A percentile compares a stretch with the other conserved stretches of the same genome.
These are phyloP conservation scores for Hippoglossus hippoglossus DNA, from an alignment of 2,797 vertebrate species.

Conservation along the genomic window DNA sequence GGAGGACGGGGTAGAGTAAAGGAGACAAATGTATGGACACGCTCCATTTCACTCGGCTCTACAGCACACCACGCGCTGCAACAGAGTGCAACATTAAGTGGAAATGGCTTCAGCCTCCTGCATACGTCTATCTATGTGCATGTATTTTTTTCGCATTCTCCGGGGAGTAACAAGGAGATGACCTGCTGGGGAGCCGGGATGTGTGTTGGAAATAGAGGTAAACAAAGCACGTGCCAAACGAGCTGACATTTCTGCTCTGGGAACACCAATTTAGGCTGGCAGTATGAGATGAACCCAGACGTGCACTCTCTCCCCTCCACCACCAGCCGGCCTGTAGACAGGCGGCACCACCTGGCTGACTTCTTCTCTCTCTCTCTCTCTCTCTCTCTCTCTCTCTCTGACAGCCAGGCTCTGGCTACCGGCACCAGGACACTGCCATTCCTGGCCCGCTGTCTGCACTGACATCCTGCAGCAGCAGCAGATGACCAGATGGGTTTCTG, in stretches of 20 bases:
- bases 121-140: background rate
- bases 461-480: constrained; percentile 55
- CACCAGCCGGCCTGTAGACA: constrained; percentile 51
- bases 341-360: constrained; percentile 74
- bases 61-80: background rate
- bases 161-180: constrained; percentile 46
- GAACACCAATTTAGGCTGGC: constrained; percentile 74
- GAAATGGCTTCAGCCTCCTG: constrained; percentile 28
- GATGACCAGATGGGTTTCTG: constrained; percentile 73
- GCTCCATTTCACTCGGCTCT: constrained; percentile 60
- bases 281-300: constrained; percentile 53
- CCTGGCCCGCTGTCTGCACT: constrained; percentile 55
- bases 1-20: constrained; percentile 41
- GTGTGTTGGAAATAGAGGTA: constrained; percentile 46
- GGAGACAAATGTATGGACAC: constrained; percentile 69
- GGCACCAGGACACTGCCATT: constrained; percentile 54
- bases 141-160: constrained; percentile 17
- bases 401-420: constrained; percentile 67
- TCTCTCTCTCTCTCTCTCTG: constrained; percentile 35
- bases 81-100: constrained; percentile 40
- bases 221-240: constrained; percentile 69
- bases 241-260: constrained; percentile 73
- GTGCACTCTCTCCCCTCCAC: background rate
- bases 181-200: constrained; percentile 45
- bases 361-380: constrained; percentile 28